These are phyloP conservation scores for Cherax destructor DNA, from an alignment of 1,140 invertebrate genomes.

Conservation along the genomic window DNA sequence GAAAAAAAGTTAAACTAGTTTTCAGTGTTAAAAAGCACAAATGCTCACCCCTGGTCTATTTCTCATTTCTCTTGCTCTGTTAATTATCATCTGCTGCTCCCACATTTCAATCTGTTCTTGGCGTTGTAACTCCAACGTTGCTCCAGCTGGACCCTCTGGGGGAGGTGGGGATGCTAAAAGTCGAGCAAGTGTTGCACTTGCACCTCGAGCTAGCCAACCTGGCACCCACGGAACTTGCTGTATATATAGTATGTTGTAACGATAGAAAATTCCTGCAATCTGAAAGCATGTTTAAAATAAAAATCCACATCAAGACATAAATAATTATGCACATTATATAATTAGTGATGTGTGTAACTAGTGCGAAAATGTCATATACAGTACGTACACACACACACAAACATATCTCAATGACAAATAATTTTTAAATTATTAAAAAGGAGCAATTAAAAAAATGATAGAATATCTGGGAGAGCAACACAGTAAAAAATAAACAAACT, in stretches of 20 bases:
- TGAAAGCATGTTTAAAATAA: slow-evolving; percentile 71
- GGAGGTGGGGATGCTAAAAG: slow-evolving; percentile 76
- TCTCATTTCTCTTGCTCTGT: slow-evolving; percentile 51
- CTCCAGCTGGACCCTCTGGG: slow-evolving; percentile 76
- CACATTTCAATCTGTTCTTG: slow-evolving; percentile 78
- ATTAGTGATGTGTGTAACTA: no score
- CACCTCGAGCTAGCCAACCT: slow-evolving; percentile 75
- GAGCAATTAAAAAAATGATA: no score
- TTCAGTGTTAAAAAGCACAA: background rate
- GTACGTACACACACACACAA: no score
- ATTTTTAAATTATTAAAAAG: no score
- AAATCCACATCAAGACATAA: background rate
- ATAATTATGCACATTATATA: no score
- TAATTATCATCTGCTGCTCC: slow-evolving; percentile 78
- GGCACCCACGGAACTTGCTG: slow-evolving; percentile 76
- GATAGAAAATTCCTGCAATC: slow-evolving; percentile 77
- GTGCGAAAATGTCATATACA: no score
- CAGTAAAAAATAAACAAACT: no score
- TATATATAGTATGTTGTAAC: slow-evolving; percentile 76
- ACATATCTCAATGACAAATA: no score
- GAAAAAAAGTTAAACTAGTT: slow-evolving; percentile 66
- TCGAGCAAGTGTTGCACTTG: slow-evolving; percentile 75
- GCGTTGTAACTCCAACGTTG: slow-evolving; percentile 78
- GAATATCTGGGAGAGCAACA: no score
- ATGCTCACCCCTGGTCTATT: slow-evolving; percentile 71